These are phyloP conservation scores for Conopomorpha cramerella DNA, from an alignment of 1,140 invertebrate genomes.

Conservation along the genomic window DNA sequence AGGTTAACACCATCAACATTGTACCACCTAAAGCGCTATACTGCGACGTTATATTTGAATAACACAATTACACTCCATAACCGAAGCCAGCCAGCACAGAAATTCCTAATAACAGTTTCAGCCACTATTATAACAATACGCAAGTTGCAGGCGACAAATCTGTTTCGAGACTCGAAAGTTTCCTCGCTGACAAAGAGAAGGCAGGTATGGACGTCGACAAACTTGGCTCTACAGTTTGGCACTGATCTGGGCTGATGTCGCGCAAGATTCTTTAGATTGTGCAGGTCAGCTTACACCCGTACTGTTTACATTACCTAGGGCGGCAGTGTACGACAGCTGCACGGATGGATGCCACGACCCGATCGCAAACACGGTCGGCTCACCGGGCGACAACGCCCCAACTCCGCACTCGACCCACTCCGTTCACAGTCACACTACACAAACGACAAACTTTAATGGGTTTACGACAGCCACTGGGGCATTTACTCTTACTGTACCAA, in stretches of 20 bases:
- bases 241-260: too few relatives aligned
- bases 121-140: conserved; percentile 2
- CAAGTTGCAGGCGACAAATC: conserved; percentile 30
- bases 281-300: too few relatives aligned
- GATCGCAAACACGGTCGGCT: neutral
- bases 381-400: conserved; percentile 10
- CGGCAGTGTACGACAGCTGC: conserved; percentile 44
- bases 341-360: conserved; percentile 27
- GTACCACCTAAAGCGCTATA: too few relatives aligned
- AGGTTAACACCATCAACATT: too few relatives aligned
- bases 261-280: too few relatives aligned
- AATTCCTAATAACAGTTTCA: conserved; percentile 2
- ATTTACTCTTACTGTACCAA: conserved; percentile 15
- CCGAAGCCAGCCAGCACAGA: too few relatives aligned
- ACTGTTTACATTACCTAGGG: too few relatives aligned
- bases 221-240: too few relatives aligned
- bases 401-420: conserved; percentile 6
- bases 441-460: conserved; percentile 28
- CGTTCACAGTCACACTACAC: conserved; percentile 11
- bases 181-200: conserved; percentile 43
- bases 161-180: conserved; percentile 23
- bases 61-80: too few relatives aligned
- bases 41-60: too few relatives aligned
- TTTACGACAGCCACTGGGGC: conserved; percentile 40
- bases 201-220: too few relatives aligned